Evolutionary conservation across 2,888 invertebrate genomes (phyloP).

Genomic region (Cryptocephalus moraei): DNA sequence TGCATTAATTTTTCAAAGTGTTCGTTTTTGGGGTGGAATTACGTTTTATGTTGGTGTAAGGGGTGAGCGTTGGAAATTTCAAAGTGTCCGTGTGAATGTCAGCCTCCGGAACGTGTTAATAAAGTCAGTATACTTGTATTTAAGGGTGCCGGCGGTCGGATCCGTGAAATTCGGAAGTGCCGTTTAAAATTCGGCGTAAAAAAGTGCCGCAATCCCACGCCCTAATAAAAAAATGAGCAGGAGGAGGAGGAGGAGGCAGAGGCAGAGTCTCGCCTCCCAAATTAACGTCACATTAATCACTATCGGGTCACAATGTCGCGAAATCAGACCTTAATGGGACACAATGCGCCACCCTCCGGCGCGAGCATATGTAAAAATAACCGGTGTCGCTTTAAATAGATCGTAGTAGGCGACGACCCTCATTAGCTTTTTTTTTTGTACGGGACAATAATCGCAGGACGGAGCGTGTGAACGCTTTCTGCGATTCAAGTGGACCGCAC

Average conservation of each 20-base stretch:
- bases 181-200: no score
- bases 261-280: conserved; percentile 27
- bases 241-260: neutral
- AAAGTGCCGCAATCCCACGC: neutral
- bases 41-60: no score
- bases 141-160: no score
- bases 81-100: no score
- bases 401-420: neutral
- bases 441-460: neutral
- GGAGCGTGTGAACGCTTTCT: neutral
- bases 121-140: no score
- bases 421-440: neutral
- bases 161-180: no score
- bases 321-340: conserved; percentile 17
- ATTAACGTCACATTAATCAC: conserved; percentile 37
- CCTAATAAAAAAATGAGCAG: neutral
- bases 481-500: neutral
- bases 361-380: neutral
- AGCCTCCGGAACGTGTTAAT: no score
- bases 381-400: neutral
- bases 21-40: no score
- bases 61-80: no score
- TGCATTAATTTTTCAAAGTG: no score
- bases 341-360: neutral
- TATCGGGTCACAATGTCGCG: conserved; percentile 32